These are phyloP conservation scores for Bolinopsis microptera DNA, from an alignment of 37 sponge, comb jelly and placozoan genomes.

Conservation along the genomic window DNA sequence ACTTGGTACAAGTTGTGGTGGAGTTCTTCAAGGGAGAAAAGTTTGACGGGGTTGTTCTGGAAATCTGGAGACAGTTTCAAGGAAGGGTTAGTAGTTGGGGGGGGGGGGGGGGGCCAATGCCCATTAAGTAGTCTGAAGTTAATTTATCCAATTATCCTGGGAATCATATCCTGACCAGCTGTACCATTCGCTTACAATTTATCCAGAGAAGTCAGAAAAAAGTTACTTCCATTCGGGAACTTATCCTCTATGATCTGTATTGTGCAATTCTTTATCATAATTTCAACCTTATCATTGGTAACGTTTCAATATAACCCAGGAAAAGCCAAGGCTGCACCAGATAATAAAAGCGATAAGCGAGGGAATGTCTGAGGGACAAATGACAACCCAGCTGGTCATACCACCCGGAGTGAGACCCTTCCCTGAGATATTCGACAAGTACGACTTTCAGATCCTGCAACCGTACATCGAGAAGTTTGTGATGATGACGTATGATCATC, in stretches of 20 bases:
- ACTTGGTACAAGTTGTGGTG: constrained; percentile 62
- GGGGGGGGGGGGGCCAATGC: neutral
- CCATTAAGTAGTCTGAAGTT: neutral
- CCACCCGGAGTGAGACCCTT: constrained; percentile 46
- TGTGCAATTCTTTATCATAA: too few relatives aligned
- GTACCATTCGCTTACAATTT: too few relatives aligned
- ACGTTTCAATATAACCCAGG: too few relatives aligned
- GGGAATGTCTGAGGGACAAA: neutral
- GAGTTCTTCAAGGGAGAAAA: constrained; percentile 38
- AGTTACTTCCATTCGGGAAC: too few relatives aligned
- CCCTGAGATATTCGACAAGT: constrained; percentile 73
- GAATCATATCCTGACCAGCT: neutral
- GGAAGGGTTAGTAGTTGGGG: constrained; percentile 33
- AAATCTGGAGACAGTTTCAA: constrained; percentile 93
- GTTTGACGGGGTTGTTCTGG: constrained; percentile 92
- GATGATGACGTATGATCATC: constrained; percentile 95
- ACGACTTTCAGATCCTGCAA: constrained; percentile 77
- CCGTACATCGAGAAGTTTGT: constrained; percentile 86
- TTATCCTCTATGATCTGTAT: too few relatives aligned
- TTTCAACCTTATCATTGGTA: too few relatives aligned
- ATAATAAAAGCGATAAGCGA: neutral
- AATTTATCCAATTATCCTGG: neutral
- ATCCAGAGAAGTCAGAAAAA: too few relatives aligned
- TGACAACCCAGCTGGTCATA: constrained; percentile 48
- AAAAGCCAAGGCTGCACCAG: constrained; percentile 26